Percentiles rank a stretch among this genome's conserved stretches.
Conservation (phyloP, 2,113 vertebrate species). For the Brienomyrus brachyistius region DNA sequence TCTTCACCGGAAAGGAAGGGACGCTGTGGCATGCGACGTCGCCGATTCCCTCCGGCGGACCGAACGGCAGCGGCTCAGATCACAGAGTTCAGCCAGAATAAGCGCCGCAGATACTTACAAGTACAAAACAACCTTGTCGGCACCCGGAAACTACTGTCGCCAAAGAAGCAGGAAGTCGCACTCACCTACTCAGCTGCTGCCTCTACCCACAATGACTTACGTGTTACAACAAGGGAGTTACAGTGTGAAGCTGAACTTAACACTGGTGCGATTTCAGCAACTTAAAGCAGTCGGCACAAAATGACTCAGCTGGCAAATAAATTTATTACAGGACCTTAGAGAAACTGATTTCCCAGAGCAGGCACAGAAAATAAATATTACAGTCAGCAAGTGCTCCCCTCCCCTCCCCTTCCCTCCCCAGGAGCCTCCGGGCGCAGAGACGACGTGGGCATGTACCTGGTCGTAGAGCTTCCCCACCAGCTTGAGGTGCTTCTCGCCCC, state of each 20-base stretch:
- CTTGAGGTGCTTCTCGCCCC: conserved; percentile 95
- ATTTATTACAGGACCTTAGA: neutral
- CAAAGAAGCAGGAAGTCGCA: neutral
- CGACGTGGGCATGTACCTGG: conserved; percentile 62
- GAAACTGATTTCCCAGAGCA: neutral
- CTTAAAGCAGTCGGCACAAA: neutral
- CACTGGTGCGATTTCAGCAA: neutral
- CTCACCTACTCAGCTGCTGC: neutral
- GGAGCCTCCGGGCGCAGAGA: neutral
- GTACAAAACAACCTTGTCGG: neutral
- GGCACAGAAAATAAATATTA: neutral
- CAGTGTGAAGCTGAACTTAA: neutral
- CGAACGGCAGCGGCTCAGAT: neutral
- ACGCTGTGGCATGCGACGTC: neutral
- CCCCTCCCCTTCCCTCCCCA: neutral
- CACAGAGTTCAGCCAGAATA: neutral
- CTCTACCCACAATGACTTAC: neutral
- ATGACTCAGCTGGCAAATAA: neutral
- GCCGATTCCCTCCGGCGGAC: neutral
- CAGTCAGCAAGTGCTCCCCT: neutral
- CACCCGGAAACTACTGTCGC: neutral
- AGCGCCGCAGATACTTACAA: neutral
- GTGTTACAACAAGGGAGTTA: neutral
- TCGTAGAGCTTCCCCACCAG: conserved; percentile 96
- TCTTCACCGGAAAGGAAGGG: neutral